phyloP scores from a whole-genome alignment of 2,888 invertebrate species.

The Yponomeuta sedellus region DNA sequence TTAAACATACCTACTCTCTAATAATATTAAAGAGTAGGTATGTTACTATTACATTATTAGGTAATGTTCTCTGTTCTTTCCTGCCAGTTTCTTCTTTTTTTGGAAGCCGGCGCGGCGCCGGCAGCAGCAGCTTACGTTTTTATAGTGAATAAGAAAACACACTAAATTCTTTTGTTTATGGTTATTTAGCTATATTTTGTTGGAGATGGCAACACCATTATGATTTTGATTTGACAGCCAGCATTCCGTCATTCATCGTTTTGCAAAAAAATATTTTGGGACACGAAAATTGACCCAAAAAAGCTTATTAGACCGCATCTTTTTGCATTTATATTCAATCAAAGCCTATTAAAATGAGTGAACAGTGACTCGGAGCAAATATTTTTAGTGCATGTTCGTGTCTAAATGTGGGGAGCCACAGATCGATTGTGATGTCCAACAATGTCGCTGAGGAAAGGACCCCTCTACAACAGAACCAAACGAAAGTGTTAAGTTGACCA shows the following conservation, averaged over 20 bases:
- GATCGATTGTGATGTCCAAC: conserved; percentile 42
- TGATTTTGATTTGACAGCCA: conserved; percentile 25
- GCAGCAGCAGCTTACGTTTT: background rate
- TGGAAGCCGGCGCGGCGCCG: too few relatives aligned
- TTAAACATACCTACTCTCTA: too few relatives aligned
- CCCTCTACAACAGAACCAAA: conserved; percentile 70
- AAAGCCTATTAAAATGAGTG: conserved; percentile 20
- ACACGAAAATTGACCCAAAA: background rate
- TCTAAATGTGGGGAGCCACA: conserved; percentile 24
- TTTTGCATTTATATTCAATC: conserved; percentile 13
- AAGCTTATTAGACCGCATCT: background rate
- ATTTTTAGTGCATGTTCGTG: conserved; percentile 18
- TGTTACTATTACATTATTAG: too few relatives aligned
- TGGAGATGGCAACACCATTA: conserved; percentile 24
- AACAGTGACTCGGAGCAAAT: conserved; percentile 14
- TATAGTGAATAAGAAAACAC: background rate
- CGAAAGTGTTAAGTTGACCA: conserved; percentile 70
- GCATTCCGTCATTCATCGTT: conserved; percentile 31
- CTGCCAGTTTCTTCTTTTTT: too few relatives aligned
- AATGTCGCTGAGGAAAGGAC: conserved; percentile 62
- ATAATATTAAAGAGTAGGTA: too few relatives aligned
- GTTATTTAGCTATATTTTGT: conserved; percentile 13
- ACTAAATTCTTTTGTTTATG: background rate
- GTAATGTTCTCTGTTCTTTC: too few relatives aligned
- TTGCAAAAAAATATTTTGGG: conserved; percentile 8